These are phyloP conservation scores for Mus musculus DNA, from an alignment of 2,113 vertebrate genomes.

Conservation along the genomic window GRCm39 chr11:13197501-13198000, in stretches of 20 bases:
- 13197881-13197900: not conserved
- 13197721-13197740: not conserved
- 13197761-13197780: slow-evolving; percentile 8
- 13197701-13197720: not conserved
- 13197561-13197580: not conserved
- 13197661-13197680: not conserved
- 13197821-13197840: not conserved
- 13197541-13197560: not conserved
- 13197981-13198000: not conserved
- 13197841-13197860: not conserved
- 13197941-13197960: not conserved
- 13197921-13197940: not conserved
- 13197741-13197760: not conserved
- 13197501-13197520: not conserved
- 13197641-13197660: not conserved
- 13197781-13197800: slow-evolving; percentile 25
- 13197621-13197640: not conserved
- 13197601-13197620: not conserved
- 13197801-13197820: slow-evolving; percentile 50
- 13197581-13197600: not conserved
- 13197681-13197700: not conserved
- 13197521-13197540: not conserved
- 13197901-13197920: not conserved
- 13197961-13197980: not conserved
- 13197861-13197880: not conserved